These are phyloP conservation scores for Dendrolimus pini DNA, from an alignment of 2,888 invertebrate species.

Conservation along the genomic window DNA sequence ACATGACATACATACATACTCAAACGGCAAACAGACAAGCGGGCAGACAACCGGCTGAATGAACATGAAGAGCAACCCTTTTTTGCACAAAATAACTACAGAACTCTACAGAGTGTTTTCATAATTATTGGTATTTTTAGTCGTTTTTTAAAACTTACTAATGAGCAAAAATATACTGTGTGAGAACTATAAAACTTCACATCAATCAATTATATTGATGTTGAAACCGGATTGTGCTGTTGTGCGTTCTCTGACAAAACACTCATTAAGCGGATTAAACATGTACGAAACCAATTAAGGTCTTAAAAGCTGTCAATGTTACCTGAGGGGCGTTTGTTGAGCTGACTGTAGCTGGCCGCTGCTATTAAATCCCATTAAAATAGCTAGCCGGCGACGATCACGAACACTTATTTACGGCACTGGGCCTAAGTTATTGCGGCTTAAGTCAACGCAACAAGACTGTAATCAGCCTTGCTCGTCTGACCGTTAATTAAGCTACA, in stretches of 20 bases:
- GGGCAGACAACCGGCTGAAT: too few relatives aligned
- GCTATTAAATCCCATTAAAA: conserved; percentile 67
- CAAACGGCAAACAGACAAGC: too few relatives aligned
- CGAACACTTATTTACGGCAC: conserved; percentile 58
- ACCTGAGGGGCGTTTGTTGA: conserved; percentile 30
- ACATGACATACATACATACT: too few relatives aligned
- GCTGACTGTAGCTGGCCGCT: conserved; percentile 27
- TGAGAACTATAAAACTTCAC: conserved; percentile 37
- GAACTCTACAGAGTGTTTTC: too few relatives aligned
- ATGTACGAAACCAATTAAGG: conserved; percentile 64
- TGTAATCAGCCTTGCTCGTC: conserved; percentile 48
- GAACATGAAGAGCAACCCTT: too few relatives aligned
- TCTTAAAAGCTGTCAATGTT: conserved; percentile 51
- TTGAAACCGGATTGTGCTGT: conserved; percentile 46
- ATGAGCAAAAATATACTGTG: conserved; percentile 25
- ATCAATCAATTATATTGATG: conserved; percentile 44
- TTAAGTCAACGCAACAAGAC: conserved; percentile 45
- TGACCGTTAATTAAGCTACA: conserved; percentile 57
- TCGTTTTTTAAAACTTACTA: too few relatives aligned
- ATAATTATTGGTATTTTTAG: too few relatives aligned
- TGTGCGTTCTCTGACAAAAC: conserved; percentile 46
- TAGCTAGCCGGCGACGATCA: conserved; percentile 55
- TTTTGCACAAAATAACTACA: too few relatives aligned
- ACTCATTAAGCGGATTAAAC: conserved; percentile 58
- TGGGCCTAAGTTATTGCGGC: conserved; percentile 45